Percentiles rank a stretch among this genome's conserved stretches.
Conservation (phyloP, 2,888 invertebrate genomes). For the Zaprionus bogoriensis region DNA sequence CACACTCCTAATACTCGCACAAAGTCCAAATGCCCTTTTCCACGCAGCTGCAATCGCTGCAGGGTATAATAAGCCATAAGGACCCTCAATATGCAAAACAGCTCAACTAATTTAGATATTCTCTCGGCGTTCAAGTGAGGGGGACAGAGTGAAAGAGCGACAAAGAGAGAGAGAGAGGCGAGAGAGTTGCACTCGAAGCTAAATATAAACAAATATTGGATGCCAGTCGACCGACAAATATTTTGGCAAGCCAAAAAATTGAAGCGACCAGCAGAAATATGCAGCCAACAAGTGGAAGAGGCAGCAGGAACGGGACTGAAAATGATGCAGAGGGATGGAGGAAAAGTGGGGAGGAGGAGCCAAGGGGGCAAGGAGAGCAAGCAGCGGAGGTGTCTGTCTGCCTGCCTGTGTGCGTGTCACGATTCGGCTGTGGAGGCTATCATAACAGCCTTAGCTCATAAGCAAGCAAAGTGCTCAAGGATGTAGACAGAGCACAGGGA, state of each 20-base stretch:
- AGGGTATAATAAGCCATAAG: too few relatives aligned
- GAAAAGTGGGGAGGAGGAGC: background rate
- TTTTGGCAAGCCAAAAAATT: conserved; percentile 66
- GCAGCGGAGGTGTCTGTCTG: conserved; percentile 44
- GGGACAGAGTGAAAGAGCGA: background rate
- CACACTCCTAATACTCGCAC: too few relatives aligned
- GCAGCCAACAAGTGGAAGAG: conserved; percentile 11
- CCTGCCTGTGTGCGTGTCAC: conserved; percentile 5
- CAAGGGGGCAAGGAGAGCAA: conserved; percentile 9
- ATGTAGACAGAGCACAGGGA: conserved; percentile 24
- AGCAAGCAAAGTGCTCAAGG: conserved; percentile 55
- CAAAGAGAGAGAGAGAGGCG: background rate
- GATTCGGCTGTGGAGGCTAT: conserved; percentile 28
- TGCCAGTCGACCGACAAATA: conserved; percentile 70
- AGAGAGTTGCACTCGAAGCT: conserved; percentile 39
- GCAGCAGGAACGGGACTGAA: background rate
- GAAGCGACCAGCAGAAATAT: conserved; percentile 41
- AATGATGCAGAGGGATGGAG: background rate
- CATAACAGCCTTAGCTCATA: conserved; percentile 59
- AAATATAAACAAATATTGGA: conserved; percentile 42
- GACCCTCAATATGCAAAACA: background rate
- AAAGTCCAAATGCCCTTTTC: too few relatives aligned
- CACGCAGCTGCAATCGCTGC: background rate
- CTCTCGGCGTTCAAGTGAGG: background rate
- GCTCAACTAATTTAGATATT: background rate